A percentile compares a stretch with the other conserved stretches of the same genome.
Conservation (phyloP, 2,113 vertebrate species). For the Colius striatus region DNA sequence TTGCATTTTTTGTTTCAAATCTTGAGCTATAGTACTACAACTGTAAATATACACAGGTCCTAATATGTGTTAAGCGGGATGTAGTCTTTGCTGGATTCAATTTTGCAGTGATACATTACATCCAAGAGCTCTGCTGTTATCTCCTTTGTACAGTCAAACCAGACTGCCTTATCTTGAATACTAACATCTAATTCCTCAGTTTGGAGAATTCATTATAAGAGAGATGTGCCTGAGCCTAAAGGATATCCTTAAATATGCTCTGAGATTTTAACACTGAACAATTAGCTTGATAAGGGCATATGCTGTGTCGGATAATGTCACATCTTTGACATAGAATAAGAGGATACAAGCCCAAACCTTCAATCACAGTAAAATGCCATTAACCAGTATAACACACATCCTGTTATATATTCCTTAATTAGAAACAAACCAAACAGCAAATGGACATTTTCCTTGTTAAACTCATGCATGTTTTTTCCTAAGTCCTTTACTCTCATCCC, state of each 20-base stretch:
- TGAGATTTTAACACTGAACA: conserved; percentile 13
- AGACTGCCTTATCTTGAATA: conserved; percentile 20
- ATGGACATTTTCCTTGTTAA: neutral
- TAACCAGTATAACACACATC: neutral
- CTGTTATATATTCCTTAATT: neutral
- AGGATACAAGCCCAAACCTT: neutral
- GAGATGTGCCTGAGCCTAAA: neutral
- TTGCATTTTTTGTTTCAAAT: neutral
- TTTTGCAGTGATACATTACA: neutral
- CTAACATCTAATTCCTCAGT: conserved; percentile 51
- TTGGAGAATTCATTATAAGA: conserved; percentile 39
- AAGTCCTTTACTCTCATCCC: neutral
- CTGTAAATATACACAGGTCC: neutral
- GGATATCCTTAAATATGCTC: conserved; percentile 3
- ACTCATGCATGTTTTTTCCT: neutral
- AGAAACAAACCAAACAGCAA: neutral
- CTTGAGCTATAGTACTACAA: neutral
- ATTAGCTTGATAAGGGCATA: neutral
- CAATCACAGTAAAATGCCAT: neutral
- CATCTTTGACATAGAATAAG: neutral
- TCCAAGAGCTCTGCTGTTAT: conserved; percentile 9
- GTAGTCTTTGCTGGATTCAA: neutral
- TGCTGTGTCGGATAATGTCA: conserved; percentile 23
- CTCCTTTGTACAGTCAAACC: conserved; percentile 14
- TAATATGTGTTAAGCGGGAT: neutral